A percentile compares a stretch with the other conserved stretches of the same genome.
phyloP scores from a whole-genome alignment of 2,113 vertebrate genomes.

The Entomyzon cyanotis region DNA sequence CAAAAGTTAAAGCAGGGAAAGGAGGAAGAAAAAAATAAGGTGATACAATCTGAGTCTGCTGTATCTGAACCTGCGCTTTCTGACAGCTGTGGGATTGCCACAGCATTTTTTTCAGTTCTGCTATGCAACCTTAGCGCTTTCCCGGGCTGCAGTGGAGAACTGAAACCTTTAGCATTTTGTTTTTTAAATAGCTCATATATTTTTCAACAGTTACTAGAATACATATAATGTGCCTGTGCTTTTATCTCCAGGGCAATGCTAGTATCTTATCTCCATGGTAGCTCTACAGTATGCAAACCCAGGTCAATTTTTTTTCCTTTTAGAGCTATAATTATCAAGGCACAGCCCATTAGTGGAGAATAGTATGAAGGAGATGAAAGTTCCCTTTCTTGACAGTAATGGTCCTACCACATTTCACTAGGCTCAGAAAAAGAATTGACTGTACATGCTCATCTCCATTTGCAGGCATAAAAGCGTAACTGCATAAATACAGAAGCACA shows the following conservation, averaged over 20 bases:
- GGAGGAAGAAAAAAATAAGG: background rate
- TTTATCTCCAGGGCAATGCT: background rate
- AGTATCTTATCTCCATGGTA: background rate
- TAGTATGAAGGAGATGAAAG: background rate
- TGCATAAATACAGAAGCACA: background rate
- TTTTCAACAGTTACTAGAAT: background rate
- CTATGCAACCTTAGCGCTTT: background rate
- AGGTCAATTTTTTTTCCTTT: background rate
- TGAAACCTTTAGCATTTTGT: background rate
- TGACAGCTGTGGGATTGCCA: background rate
- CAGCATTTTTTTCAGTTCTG: background rate
- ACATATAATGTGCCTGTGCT: background rate
- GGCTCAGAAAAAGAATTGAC: background rate
- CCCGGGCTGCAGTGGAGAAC: background rate
- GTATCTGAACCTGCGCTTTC: background rate
- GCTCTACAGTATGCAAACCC: background rate
- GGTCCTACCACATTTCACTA: background rate
- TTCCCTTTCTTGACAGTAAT: background rate
- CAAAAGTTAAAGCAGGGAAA: background rate
- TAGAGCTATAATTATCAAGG: background rate
- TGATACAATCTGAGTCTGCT: background rate
- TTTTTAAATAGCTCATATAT: constrained; percentile 8
- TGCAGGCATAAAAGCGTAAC: background rate
- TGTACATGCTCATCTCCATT: background rate
- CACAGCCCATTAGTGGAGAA: background rate